Base-by-base conservation (phyloP, 2,888 invertebrate species). In the Drosophila lutescens region DNA sequence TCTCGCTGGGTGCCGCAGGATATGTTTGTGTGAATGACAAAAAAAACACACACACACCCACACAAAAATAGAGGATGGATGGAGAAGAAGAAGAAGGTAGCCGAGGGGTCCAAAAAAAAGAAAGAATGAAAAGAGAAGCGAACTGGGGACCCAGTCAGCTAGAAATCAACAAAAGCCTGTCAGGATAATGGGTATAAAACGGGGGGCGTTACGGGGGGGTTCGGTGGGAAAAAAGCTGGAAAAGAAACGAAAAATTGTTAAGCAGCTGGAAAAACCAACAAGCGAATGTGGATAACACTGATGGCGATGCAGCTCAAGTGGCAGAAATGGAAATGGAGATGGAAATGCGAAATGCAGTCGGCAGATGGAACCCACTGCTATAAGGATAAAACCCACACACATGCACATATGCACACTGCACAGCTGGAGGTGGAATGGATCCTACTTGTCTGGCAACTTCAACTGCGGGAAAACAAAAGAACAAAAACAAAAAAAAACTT, bases 161-260 rank as follows among this genome's bases (percentile, higher is more conserved):
- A 74, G 84, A 82, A 82, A 82, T 80, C 78, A 83, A 80, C 78
- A 85, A 80, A 82, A 74, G 69, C 77, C 70, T 67, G 71, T 63
- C 68, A 70, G 74, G 80, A 78, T 74, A 50, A 74, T 47, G 53
- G 51, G 9, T 13, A 43, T 34, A 41, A 41, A 17, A 38, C 5
- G 38, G 38, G 38, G 38, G 38, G 12, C 23, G 26, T 20, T 26
- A 5, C 8, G 34, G 30, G 9, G 43, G 49, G 46, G 13, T 17
- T 15, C 12, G 20, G 43, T 10, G 51, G 15, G 43, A 53, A 30
- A 46, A 15, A 34, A 56, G 41, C 34, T 43, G 41, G 38, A 38
- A 46, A 50, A 51, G 34, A 46, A 49, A 41, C 38, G 62, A 49
- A 51, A 72, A 71, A 71, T 72, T 72, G 58, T 59, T 63, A 57